A percentile compares a stretch with the other conserved stretches of the same genome.
These are phyloP conservation scores for Mesembrinibis cayennensis DNA, from an alignment of 2,113 vertebrate genomes.

Conservation along the genomic window DNA sequence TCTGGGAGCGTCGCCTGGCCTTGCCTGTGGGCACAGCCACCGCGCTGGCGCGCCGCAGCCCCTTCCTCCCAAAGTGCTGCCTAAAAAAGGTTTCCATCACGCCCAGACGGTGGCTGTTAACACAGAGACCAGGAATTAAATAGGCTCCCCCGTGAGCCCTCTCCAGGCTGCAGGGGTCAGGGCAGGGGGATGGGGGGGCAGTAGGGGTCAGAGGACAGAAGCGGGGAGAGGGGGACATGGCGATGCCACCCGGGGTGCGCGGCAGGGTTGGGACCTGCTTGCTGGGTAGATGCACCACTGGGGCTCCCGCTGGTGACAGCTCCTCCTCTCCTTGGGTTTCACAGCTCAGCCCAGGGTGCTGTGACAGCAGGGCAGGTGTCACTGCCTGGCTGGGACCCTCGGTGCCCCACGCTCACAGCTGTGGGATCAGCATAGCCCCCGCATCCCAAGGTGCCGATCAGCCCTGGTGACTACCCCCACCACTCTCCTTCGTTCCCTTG, in stretches of 20 bases:
- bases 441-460: fast-evolving
- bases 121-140: constrained; percentile 72
- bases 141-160: not conserved
- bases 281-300: not conserved
- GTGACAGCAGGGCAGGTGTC: not conserved
- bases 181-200: not conserved
- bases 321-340: not conserved
- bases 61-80: constrained; percentile 80
- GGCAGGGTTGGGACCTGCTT: not conserved
- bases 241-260: fast-evolving
- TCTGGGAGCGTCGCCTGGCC: constrained; percentile 83
- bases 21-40: constrained; percentile 81
- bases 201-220: not conserved
- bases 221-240: not conserved
- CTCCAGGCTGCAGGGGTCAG: not conserved
- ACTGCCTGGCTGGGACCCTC: fast-evolving
- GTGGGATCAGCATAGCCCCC: not conserved
- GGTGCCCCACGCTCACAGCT: not conserved
- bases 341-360: not conserved
- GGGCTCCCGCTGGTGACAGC: not conserved
- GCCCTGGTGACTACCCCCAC: not conserved
- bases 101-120: constrained; percentile 71
- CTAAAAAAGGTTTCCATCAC: constrained; percentile 89
- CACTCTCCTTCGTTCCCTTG: not conserved
- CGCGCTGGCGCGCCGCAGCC: not conserved